Conservation (phyloP, 2,888 invertebrate species). For the Apotomis capreana region DNA sequence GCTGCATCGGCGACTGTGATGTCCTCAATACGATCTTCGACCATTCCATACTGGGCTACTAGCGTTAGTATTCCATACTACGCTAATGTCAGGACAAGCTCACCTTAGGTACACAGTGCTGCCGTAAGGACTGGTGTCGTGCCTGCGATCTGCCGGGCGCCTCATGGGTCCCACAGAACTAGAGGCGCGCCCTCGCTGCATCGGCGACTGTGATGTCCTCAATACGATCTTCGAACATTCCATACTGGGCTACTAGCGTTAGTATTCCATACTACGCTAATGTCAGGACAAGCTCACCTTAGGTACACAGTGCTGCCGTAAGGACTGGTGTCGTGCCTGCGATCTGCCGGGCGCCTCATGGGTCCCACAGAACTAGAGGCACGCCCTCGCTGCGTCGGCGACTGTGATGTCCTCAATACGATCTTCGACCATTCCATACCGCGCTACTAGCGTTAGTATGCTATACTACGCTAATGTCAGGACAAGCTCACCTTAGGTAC, state of each 20-base stretch:
- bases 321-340: conserved; percentile 92
- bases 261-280: conserved; percentile 56
- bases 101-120: conserved; percentile 85
- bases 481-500: conserved; percentile 79
- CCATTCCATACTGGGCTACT: no score
- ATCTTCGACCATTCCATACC: no score
- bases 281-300: conserved; percentile 59
- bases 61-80: conserved; percentile 59
- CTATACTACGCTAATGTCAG: conserved; percentile 56
- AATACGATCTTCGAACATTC: no score
- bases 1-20: conserved; percentile 66
- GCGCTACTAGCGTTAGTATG: no score
- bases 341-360: conserved; percentile 90
- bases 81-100: conserved; percentile 44
- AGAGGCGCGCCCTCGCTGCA: conserved; percentile 71
- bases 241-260: no score
- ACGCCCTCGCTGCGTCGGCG: conserved; percentile 70
- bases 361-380: conserved; percentile 86
- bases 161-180: conserved; percentile 89
- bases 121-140: conserved; percentile 93
- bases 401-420: conserved; percentile 57
- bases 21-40: no score
- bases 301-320: conserved; percentile 88
- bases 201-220: conserved; percentile 65
- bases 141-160: conserved; percentile 89